Evolutionary conservation across 2,113 vertebrate genomes (phyloP).

Genomic region (Pterocles gutturalis): DNA sequence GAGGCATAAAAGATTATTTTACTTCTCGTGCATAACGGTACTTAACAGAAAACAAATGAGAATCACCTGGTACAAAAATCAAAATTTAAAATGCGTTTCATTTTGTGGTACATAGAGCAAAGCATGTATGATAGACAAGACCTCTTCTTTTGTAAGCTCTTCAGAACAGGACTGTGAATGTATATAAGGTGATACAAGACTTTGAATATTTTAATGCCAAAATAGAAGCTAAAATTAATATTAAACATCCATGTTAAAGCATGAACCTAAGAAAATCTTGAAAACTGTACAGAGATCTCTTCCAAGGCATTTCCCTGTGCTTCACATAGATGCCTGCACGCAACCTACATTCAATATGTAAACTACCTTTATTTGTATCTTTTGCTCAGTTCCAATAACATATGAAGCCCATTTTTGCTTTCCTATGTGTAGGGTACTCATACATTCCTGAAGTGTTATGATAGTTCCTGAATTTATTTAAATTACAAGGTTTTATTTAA

Average conservation of each 20-base stretch:
- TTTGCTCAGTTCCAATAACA: background rate
- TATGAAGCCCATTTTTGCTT: background rate
- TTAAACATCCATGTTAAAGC: background rate
- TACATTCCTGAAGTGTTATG: background rate
- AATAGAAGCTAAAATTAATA: background rate
- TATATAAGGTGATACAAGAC: background rate
- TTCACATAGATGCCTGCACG: accelerated
- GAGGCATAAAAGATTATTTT: background rate
- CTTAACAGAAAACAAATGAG: background rate
- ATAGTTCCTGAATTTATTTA: slow-evolving; percentile 13
- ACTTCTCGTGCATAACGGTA: background rate
- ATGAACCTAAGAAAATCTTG: background rate
- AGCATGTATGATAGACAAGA: background rate
- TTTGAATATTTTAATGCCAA: background rate
- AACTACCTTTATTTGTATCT: background rate
- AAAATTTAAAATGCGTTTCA: background rate
- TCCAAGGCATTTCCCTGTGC: background rate
- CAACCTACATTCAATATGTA: background rate
- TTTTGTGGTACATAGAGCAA: background rate
- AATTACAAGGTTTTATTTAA: slow-evolving; percentile 43
- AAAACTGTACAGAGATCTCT: background rate
- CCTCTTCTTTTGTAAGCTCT: background rate
- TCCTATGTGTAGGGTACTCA: background rate
- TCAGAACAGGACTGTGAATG: background rate
- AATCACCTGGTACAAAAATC: background rate